phyloP scores from a whole-genome alignment of 2,797 vertebrate genomes.

The Simalia tracyae region DNA sequence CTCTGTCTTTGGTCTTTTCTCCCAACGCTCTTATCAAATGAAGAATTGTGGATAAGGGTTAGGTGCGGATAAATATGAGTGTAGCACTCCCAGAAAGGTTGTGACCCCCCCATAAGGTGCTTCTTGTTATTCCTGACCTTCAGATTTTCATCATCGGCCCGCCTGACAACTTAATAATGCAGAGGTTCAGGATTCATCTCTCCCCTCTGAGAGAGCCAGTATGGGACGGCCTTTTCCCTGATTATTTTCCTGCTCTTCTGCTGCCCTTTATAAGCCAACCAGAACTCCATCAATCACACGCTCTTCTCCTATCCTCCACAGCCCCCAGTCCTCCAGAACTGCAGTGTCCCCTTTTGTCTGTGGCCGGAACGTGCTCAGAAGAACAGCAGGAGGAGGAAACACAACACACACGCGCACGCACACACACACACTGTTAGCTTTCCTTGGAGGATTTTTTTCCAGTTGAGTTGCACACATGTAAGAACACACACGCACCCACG shows the following conservation, averaged over 20 bases:
- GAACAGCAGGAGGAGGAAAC: slow-evolving; percentile 27
- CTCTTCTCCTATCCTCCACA: slow-evolving; percentile 79
- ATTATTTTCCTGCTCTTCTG: slow-evolving; percentile 95
- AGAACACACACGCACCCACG: not conserved
- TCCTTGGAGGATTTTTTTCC: not conserved
- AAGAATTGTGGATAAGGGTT: slow-evolving; percentile 99
- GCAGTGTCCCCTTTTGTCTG: slow-evolving; percentile 80
- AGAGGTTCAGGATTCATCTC: slow-evolving; percentile 87
- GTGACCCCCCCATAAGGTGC: slow-evolving; percentile 93
- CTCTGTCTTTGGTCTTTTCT: not conserved
- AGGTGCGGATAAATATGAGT: slow-evolving; percentile 99
- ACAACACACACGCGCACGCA: no score
- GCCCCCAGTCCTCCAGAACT: slow-evolving; percentile 72
- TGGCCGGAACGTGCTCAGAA: slow-evolving; percentile 54
- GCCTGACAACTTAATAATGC: slow-evolving; percentile 95
- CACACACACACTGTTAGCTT: not conserved
- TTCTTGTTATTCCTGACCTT: slow-evolving; percentile 99
- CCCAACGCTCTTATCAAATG: slow-evolving; percentile 94
- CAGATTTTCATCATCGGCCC: slow-evolving; percentile 98
- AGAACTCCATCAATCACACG: slow-evolving; percentile 97
- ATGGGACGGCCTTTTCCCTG: slow-evolving; percentile 90
- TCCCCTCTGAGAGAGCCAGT: slow-evolving; percentile 84
- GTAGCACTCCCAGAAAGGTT: slow-evolving; percentile 92
- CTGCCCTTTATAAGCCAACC: slow-evolving; percentile 98
- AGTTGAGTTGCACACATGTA: not conserved